Base-by-base conservation (phyloP, 2,888 invertebrate species). In the Hypolimnas misippus region DNA sequence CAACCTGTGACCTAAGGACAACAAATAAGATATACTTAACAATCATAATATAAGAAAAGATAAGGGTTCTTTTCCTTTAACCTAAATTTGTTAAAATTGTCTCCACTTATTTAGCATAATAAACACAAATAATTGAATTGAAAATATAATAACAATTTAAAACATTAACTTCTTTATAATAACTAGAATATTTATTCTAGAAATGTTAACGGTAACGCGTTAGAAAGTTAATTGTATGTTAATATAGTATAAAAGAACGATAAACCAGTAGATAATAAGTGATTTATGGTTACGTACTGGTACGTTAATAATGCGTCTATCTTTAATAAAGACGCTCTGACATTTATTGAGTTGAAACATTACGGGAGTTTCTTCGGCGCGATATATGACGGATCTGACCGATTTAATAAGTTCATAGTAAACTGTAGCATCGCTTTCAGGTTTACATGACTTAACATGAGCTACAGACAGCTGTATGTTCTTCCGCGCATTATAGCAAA, bases 301-400 rank as follows among this genome's bases (percentile, higher is more conserved):
- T 21, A 56, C 44, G 58, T 58, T 52, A 62, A 65, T 65, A 62
- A 62, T 40, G 40, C 33, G 25, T 33, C 51, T 53, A 65, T 65
- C 63, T 65, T 63, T 56, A 63, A 63, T 65, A 61, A 65, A 65
- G 55, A 46, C 62, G n/a, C 49, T 25, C 63, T 33, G 63, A 54
- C 65, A 63, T 60, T 65, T 65, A 65, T 63, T 67, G 67, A 67
- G 61, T 65, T 56, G 53, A 19, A 65, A 65, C 54, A 51, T 54
- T 63, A 64, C 66, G 64, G 57, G 42, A 60, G 40, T 33, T 50
- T 60, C 56, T 59, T 46, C 59, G 54, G 54, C 62, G 55, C 51
- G 61, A 44, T 54, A 60, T 53, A 51, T 64, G 59, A 68, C 57
- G 58, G 59, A 62, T 57, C 51, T 52, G 59, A 53, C 42, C 59